Conservation (phyloP, 1,140 invertebrate genomes). For the Heterodera schachtii region DNA sequence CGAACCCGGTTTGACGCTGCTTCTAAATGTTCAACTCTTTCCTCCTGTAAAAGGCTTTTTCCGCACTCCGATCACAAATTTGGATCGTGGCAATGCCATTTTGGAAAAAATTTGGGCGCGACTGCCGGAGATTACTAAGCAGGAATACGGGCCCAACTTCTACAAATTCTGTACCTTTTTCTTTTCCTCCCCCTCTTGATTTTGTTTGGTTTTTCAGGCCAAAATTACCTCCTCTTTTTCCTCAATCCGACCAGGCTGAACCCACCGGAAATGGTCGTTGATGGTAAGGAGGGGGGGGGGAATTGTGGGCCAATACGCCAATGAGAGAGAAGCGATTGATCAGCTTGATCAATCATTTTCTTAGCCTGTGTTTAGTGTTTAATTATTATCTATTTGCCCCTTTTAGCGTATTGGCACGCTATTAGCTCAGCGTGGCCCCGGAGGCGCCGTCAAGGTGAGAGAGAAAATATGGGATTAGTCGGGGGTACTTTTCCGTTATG, state of each 20-base stretch:
- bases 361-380: too few species aligned
- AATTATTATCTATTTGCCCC: too few species aligned
- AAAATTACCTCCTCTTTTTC: conserved; percentile 12
- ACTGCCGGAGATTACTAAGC: conserved; percentile 8
- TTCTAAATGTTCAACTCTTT: not conserved
- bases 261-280: conserved; percentile 18
- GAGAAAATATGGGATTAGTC: too few species aligned
- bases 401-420: conserved; percentile 26
- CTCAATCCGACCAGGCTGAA: conserved; percentile 19
- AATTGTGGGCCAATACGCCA: too few species aligned
- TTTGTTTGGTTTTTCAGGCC: not conserved
- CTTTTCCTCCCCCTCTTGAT: not conserved
- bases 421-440: conserved; percentile 21
- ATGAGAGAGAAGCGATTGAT: too few species aligned
- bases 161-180: conserved; percentile 18
- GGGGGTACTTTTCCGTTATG: too few species aligned
- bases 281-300: not conserved
- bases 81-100: conserved; percentile 19
- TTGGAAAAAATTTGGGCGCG: conserved; percentile 23
- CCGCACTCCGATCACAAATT: conserved; percentile 19
- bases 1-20: conserved; percentile 13
- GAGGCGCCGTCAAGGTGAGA: conserved; percentile 20
- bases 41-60: conserved; percentile 19
- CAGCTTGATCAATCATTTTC: too few species aligned
- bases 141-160: conserved; percentile 15